phyloP scores from a whole-genome alignment of 2,797 vertebrate species.

The Argya squamiceps region DNA sequence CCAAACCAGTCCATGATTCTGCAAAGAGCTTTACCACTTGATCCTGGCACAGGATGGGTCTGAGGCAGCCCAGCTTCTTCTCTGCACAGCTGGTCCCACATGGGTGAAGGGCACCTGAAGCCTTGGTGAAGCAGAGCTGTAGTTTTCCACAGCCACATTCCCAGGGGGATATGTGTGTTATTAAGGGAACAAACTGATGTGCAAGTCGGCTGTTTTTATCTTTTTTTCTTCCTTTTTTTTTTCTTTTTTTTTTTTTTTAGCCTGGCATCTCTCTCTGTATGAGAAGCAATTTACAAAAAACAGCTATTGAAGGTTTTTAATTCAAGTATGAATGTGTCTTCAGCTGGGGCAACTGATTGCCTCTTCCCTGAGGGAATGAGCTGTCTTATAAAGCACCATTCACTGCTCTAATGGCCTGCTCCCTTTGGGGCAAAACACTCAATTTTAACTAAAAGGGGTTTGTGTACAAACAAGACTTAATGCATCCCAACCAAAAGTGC shows the following conservation, averaged over 20 bases:
- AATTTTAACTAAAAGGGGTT: not conserved
- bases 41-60: not conserved
- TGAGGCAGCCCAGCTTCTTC: not conserved
- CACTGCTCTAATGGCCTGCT: not conserved
- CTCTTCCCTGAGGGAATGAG: slow-evolving; percentile 12
- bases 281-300: not conserved
- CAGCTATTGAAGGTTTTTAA: slow-evolving; percentile 25
- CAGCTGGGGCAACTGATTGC: slow-evolving; percentile 22
- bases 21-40: not conserved
- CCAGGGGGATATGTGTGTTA: not conserved
- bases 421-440: slow-evolving; percentile 36
- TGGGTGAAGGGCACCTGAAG: not conserved
- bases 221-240: not conserved
- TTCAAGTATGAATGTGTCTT: slow-evolving; percentile 31
- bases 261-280: not conserved
- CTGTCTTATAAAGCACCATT: slow-evolving; percentile 22
- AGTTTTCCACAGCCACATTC: not conserved
- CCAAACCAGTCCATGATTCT: not conserved
- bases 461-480: slow-evolving; percentile 20
- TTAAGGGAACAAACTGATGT: not conserved
- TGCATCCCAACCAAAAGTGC: not conserved
- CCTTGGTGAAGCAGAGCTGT: not conserved
- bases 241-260: not conserved
- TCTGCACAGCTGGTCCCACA: not conserved
- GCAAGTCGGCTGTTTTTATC: not conserved